phyloP scores from a whole-genome alignment of 2,888 invertebrate species.

The Lepetodrilus schrolli region DNA sequence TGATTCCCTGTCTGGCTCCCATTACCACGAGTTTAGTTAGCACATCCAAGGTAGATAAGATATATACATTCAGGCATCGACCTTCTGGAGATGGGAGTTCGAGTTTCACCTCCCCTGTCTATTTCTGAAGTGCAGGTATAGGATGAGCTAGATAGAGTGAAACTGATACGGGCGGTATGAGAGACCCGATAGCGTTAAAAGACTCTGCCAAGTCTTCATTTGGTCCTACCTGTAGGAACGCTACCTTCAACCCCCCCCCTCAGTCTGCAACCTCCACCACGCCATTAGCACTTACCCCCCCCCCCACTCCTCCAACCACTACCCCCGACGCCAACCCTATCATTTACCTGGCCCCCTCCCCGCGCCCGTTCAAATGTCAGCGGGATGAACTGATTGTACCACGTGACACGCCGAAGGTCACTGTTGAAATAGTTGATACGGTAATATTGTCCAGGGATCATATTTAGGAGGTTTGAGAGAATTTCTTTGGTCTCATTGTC shows the following conservation, averaged over 20 bases:
- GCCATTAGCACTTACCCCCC: background rate
- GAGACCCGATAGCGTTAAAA: background rate
- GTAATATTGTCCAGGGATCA: too few relatives aligned
- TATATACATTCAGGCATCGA: conserved; percentile 23
- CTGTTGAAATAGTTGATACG: too few relatives aligned
- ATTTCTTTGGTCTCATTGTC: too few relatives aligned
- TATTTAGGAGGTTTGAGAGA: too few relatives aligned
- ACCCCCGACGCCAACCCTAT: background rate
- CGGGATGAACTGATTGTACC: too few relatives aligned
- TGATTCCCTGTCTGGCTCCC: conserved; percentile 1
- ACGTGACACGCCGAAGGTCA: too few relatives aligned
- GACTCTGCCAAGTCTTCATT: conserved; percentile 14
- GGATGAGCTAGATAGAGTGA: background rate
- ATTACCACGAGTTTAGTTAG: conserved; percentile 20
- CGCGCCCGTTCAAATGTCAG: too few relatives aligned
- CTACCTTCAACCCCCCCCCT: background rate
- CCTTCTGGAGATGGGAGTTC: background rate
- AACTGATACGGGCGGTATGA: background rate
- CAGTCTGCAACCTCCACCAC: too few relatives aligned
- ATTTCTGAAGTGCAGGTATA: background rate
- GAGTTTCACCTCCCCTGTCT: conserved; percentile 14
- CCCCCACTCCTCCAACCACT: background rate
- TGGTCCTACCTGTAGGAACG: background rate
- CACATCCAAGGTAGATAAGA: conserved; percentile 26
- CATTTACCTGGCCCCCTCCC: background rate